phyloP scores from a whole-genome alignment of 2,113 vertebrate species.

The Muscicapa adusta region DNA sequence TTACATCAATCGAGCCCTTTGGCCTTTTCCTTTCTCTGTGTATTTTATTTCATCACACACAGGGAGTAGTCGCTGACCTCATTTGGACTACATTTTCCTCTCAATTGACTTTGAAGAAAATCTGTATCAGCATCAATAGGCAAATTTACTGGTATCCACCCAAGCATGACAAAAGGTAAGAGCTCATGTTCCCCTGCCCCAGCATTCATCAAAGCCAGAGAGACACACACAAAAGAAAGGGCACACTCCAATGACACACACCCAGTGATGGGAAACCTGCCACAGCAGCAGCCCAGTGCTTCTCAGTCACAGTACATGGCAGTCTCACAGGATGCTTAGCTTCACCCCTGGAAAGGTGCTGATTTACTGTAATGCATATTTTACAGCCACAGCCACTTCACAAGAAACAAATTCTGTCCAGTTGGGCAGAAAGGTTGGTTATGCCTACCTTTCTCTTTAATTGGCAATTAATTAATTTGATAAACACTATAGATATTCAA shows the following conservation, averaged over 20 bases:
- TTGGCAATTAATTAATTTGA: neutral
- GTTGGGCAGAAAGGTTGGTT: neutral
- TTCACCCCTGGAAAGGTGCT: neutral
- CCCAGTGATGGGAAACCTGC: constrained; percentile 22
- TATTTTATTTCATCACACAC: constrained; percentile 41
- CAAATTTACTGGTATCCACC: constrained; percentile 48
- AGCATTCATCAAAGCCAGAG: constrained; percentile 52
- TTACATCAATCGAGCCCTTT: constrained; percentile 9
- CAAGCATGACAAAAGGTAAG: constrained; percentile 59
- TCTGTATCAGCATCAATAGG: constrained; percentile 48
- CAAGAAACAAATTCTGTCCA: neutral
- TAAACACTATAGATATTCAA: neutral
- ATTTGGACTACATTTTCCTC: constrained; percentile 46
- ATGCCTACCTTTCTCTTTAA: neutral
- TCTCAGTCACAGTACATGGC: constrained; percentile 3
- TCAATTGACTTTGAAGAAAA: constrained; percentile 62
- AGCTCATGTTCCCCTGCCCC: constrained; percentile 29
- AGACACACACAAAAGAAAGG: constrained; percentile 43
- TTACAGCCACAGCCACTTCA: neutral
- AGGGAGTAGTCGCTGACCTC: constrained; percentile 31
- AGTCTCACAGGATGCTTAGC: neutral
- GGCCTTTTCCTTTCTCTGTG: neutral
- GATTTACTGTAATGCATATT: neutral
- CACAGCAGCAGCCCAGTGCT: neutral
- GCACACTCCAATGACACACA: constrained; percentile 41